phyloP scores from a whole-genome alignment of 35 echinoderm and acorn worm genomes.

The Holothuria glaberrima region DNA sequence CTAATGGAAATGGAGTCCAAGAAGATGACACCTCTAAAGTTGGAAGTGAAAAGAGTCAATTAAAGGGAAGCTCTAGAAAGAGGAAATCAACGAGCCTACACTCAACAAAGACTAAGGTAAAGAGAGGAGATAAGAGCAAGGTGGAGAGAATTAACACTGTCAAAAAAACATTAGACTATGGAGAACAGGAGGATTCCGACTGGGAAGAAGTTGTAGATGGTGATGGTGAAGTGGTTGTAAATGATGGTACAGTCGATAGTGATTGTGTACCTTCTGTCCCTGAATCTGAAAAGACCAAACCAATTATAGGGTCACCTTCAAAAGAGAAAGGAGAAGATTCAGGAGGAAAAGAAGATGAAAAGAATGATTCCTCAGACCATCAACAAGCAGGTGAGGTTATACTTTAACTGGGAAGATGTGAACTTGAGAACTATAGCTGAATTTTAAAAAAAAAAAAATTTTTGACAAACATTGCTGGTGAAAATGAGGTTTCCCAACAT shows the following conservation, averaged over 20 bases:
- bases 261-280: not conserved
- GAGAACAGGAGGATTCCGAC: not conserved
- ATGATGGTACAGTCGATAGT: not conserved
- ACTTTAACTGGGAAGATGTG: not conserved
- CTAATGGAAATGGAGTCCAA: too few species aligned
- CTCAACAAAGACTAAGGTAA: constrained; percentile 38
- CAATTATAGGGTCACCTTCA: not conserved
- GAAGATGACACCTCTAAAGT: too few species aligned
- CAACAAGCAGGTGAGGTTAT: not conserved
- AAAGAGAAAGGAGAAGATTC: not conserved
- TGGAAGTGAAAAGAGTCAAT: too few species aligned
- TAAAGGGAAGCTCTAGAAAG: not conserved
- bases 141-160: constrained; percentile 10
- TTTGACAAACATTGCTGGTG: too few species aligned
- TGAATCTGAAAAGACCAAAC: not conserved
- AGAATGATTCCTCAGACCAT: not conserved
- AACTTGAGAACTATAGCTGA: not conserved
- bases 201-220: not conserved
- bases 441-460: too few species aligned
- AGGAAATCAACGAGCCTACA: not conserved
- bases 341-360: not conserved
- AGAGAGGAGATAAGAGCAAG: constrained; percentile 19
- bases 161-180: constrained; percentile 33
- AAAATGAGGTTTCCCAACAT: too few species aligned
- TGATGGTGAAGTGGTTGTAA: not conserved